Evolutionary conservation across 2,113 vertebrate species (phyloP).

Genomic region (Steatornis caripensis): DNA sequence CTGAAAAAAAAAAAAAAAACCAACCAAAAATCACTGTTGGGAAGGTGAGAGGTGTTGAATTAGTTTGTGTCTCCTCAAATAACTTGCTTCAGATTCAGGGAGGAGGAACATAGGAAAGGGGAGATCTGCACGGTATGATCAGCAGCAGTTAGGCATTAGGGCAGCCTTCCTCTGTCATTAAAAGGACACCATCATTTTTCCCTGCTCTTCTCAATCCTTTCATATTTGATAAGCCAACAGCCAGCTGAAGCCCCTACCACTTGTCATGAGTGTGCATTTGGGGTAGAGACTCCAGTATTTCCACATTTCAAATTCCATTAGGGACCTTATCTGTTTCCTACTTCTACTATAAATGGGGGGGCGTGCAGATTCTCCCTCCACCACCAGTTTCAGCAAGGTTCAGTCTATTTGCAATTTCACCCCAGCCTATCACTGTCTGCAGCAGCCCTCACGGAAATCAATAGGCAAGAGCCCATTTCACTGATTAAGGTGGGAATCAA

Average conservation of each 20-base stretch:
- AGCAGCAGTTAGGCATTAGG: neutral
- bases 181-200: neutral
- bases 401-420: neutral
- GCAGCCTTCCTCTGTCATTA: neutral
- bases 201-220: neutral
- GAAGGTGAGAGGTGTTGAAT: neutral
- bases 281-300: neutral
- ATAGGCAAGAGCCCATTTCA: neutral
- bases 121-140: neutral
- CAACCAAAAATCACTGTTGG: neutral
- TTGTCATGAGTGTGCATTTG: rapidly evolving
- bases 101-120: neutral
- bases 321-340: neutral
- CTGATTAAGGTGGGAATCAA: neutral
- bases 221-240: neutral
- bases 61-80: neutral
- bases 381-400: neutral
- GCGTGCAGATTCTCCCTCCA: neutral
- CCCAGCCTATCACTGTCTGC: neutral
- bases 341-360: neutral
- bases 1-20: rapidly evolving
- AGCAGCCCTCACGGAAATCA: neutral
- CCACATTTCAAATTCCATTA: neutral
- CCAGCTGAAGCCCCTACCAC: neutral
- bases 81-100: neutral